Evolutionary conservation across 2,113 vertebrate species (phyloP), one percentile per base, ranked within the genome.

Genomic region (Neotragus moschatus): DNA sequence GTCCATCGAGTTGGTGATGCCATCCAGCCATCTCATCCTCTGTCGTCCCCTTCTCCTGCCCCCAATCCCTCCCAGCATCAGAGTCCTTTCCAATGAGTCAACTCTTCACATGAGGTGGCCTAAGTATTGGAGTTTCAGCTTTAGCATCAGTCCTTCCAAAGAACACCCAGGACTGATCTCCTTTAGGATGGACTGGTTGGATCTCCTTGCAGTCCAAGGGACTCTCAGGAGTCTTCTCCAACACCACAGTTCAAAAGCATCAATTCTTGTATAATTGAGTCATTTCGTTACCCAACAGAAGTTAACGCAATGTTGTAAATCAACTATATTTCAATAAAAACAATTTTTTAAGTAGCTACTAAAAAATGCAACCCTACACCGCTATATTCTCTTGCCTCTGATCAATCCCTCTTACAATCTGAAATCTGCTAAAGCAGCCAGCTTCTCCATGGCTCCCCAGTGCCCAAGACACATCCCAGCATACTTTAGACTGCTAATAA

Each of bases 71-170:
- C 58, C 58, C 58, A 30, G 13, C 58, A 14, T 60, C 58, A 60
- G 21, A 55, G 5, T 60, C 58, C 30, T 61, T 61, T 15, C 28
- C 58, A 61, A 15, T 7, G 60, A 61, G 60, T 61, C 60, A 61
- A 15, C 0, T 61, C 28, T 61, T 61, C 2, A 0, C 0, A 0
- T 61, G 28, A 61, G 60, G 28, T 61, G 13, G 13, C 6, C 60
- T 7, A 61, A 61, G 28, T 61, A 61, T 7, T 30, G 13, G 60
- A 15, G 60, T 61, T 61, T 61, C 60, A 61, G 60, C 60, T 15
- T 3, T 30, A 61, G 28, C 60, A 61, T 61, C 28, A 61, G 5
- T 61, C 58, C 58, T 61, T 30, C 28, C 6, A 15, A 61, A 61
- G 28, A 30, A 61, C 6, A 15, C 58, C 58, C 58, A 61, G 13